Conservation (phyloP, 2,888 invertebrate species). For the Hirtodrosophila histrioides region DNA sequence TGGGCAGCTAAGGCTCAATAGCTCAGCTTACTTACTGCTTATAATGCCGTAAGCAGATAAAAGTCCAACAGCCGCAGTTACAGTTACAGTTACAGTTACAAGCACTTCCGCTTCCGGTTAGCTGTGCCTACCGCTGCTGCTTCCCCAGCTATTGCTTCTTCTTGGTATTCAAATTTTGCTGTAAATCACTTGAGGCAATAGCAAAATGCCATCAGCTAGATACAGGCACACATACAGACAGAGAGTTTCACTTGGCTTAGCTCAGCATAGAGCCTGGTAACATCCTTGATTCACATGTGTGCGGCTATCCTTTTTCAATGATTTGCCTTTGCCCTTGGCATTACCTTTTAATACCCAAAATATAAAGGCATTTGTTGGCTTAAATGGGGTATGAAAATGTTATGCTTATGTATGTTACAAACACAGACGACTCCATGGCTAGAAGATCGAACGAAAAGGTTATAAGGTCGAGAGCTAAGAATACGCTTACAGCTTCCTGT, state of each 20-base stretch:
- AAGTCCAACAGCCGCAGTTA: slow-evolving; percentile 11
- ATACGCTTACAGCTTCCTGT: too few species aligned
- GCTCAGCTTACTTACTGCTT: slow-evolving; percentile 1
- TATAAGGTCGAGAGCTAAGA: too few species aligned
- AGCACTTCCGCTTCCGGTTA: slow-evolving; percentile 47
- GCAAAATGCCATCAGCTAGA: slow-evolving; percentile 34
- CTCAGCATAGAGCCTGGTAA: slow-evolving; percentile 18
- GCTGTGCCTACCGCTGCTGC: slow-evolving; percentile 15
- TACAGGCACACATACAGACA: slow-evolving; percentile 12
- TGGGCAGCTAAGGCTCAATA: background rate
- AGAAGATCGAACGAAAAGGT: too few species aligned
- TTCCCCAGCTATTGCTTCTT: slow-evolving; percentile 15
- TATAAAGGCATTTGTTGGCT: background rate
- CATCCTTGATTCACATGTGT: slow-evolving; percentile 46
- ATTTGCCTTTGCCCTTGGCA: slow-evolving; percentile 35
- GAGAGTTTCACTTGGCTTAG: slow-evolving; percentile 17
- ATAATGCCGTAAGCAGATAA: slow-evolving; percentile 20
- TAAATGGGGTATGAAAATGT: slow-evolving; percentile 3
- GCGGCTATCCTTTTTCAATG: slow-evolving; percentile 42
- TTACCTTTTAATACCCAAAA: slow-evolving; percentile 9
- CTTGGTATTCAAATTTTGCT: slow-evolving; percentile 40
- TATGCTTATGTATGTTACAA: too few species aligned
- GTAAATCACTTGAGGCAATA: slow-evolving; percentile 47
- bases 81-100: slow-evolving; percentile 18
- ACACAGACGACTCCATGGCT: too few species aligned